These are phyloP conservation scores for Diadromus collaris DNA, from an alignment of 2,888 invertebrate species.

Conservation along the genomic window DNA sequence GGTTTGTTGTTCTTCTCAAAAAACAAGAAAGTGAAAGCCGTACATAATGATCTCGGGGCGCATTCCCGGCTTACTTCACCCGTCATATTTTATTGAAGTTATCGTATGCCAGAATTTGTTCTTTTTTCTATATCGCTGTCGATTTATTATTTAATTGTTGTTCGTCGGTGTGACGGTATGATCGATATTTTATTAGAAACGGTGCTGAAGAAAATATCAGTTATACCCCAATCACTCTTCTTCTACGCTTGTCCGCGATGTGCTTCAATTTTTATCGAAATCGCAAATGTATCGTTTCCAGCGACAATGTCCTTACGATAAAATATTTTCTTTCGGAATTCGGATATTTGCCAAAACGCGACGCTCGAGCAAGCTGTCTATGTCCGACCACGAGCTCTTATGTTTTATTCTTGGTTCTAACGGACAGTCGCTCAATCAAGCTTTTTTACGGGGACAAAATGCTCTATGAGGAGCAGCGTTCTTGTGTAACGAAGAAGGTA, in stretches of 20 bases:
- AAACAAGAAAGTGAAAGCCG: constrained; percentile 1
- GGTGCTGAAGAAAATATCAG: constrained; percentile 35
- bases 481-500: constrained; percentile 9
- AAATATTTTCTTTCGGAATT: not conserved
- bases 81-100: constrained; percentile 9
- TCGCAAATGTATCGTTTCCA: not conserved
- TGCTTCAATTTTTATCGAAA: constrained; percentile 23
- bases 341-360: constrained; percentile 20
- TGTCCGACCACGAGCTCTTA: constrained; percentile 1
- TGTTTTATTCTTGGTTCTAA: constrained; percentile 11
- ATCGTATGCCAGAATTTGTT: constrained; percentile 20
- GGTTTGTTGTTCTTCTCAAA: constrained; percentile 1
- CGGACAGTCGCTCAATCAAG: constrained; percentile 7
- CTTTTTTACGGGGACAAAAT: constrained; percentile 23
- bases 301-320: not conserved
- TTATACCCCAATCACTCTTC: not conserved
- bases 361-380: constrained; percentile 6
- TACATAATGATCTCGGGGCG: constrained; percentile 16
- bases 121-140: constrained; percentile 12
- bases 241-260: constrained; percentile 29
- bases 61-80: constrained; percentile 28
- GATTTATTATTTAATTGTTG: constrained; percentile 27
- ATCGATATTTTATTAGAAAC: constrained; percentile 25
- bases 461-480: constrained; percentile 41
- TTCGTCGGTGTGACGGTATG: constrained; percentile 17